Conservation (phyloP, 2,888 invertebrate genomes). For the Chouioia cunea region DNA sequence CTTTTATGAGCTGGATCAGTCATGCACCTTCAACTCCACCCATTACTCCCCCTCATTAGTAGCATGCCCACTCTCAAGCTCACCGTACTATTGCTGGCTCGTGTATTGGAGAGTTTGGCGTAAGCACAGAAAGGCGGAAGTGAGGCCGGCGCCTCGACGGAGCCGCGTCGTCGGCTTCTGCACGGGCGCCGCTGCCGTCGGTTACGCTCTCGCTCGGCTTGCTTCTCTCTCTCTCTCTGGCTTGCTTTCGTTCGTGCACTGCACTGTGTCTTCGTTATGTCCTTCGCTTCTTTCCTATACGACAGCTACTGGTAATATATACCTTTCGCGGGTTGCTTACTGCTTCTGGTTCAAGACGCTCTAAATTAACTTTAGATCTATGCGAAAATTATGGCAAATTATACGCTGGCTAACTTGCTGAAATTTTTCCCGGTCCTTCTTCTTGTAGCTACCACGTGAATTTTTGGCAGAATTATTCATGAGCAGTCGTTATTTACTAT, state of each 20-base stretch:
- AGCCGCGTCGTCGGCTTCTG: constrained; percentile 55
- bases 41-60: constrained; percentile 9
- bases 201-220: constrained; percentile 62
- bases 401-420: constrained; percentile 1
- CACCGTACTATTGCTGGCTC: neutral
- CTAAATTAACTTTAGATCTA: constrained; percentile 46
- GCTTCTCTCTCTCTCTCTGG: constrained; percentile 24
- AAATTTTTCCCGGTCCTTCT: neutral
- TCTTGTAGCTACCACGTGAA: neutral
- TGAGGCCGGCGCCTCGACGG: constrained; percentile 68
- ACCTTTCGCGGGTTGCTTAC: constrained; percentile 16
- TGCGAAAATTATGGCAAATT: constrained; percentile 44
- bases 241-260: constrained; percentile 50
- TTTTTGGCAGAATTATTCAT: constrained; percentile 13
- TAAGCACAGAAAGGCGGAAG: constrained; percentile 58
- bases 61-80: neutral
- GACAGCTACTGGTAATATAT: constrained; percentile 57
- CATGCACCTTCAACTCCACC: constrained; percentile 15
- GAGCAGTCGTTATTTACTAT: neutral
- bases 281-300: constrained; percentile 58
- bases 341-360: neutral
- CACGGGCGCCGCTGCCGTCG: constrained; percentile 67
- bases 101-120: constrained; percentile 31
- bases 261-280: constrained; percentile 67
- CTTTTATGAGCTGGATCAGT: constrained; percentile 28